Conservation (phyloP, 2,888 invertebrate genomes). For the Andricus curvator region DNA sequence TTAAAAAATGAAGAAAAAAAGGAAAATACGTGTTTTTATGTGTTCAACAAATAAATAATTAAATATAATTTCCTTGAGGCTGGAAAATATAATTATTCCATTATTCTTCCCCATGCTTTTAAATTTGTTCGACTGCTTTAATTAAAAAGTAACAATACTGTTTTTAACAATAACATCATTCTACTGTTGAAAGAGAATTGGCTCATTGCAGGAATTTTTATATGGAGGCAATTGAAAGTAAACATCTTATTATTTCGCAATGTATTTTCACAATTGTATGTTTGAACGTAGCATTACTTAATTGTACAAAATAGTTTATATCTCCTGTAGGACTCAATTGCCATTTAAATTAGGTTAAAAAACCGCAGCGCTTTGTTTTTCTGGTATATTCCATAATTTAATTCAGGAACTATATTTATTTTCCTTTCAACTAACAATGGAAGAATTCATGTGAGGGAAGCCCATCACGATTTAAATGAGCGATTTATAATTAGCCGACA, state of each 20-base stretch:
- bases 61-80: too few species aligned
- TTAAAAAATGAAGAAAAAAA: too few species aligned
- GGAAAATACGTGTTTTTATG: too few species aligned
- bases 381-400: neutral
- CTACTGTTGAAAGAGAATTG: neutral
- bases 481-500: neutral
- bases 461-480: neutral
- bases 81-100: too few species aligned
- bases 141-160: neutral
- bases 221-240: neutral
- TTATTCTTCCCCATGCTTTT: too few species aligned
- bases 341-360: slow-evolving; percentile 10
- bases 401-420: neutral
- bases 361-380: neutral
- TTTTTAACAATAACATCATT: neutral
- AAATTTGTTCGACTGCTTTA: neutral
- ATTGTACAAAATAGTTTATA: neutral
- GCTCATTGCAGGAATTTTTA: neutral
- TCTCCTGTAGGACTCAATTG: neutral
- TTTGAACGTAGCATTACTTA: slow-evolving; percentile 3
- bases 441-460: neutral
- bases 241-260: neutral
- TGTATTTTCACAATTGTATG: neutral
- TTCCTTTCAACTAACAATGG: neutral
- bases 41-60: too few species aligned